Conservation (phyloP, 2,888 invertebrate genomes). For the Cryptocephalus primarius region DNA sequence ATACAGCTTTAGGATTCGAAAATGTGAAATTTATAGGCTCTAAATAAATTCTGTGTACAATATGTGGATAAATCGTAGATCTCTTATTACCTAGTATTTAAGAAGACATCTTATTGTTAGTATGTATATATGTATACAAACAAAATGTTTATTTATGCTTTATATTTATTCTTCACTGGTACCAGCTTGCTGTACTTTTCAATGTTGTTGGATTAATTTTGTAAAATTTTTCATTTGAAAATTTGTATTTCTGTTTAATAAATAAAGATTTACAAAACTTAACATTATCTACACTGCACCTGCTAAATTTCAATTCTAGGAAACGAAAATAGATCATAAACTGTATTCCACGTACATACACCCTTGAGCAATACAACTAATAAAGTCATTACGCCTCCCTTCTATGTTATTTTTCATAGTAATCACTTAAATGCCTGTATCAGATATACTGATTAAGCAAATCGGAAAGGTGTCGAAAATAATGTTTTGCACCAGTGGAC, state of each 20-base stretch:
- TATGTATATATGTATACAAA: constrained; percentile 26
- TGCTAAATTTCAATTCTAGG: neutral
- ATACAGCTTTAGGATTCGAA: constrained; percentile 17
- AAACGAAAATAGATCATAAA: too few relatives aligned
- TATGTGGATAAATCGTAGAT: constrained; percentile 39
- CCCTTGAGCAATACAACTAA: too few relatives aligned
- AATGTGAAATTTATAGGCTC: constrained; percentile 25
- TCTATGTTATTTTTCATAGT: too few relatives aligned
- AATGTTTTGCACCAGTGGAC: too few relatives aligned
- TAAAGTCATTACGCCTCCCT: too few relatives aligned
- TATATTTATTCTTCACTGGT: constrained; percentile 25
- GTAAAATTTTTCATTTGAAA: constrained; percentile 25
- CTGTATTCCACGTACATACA: too few relatives aligned
- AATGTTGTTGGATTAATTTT: constrained; percentile 28
- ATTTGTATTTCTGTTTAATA: constrained; percentile 28
- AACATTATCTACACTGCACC: neutral
- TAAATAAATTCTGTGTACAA: constrained; percentile 37
- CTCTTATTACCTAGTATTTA: constrained; percentile 24
- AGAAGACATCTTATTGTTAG: constrained; percentile 22
- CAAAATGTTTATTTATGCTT: constrained; percentile 23
- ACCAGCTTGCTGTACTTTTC: constrained; percentile 24
- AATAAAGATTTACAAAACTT: constrained; percentile 20
- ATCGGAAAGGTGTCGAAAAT: too few relatives aligned
- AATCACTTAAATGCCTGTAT: too few relatives aligned
- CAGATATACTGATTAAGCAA: too few relatives aligned